A percentile compares a stretch with the other conserved stretches of the same genome.
These are phyloP conservation scores for Caenorhabditis virilis DNA, from an alignment of 2,888 invertebrate species.

Conservation along the genomic window DNA sequence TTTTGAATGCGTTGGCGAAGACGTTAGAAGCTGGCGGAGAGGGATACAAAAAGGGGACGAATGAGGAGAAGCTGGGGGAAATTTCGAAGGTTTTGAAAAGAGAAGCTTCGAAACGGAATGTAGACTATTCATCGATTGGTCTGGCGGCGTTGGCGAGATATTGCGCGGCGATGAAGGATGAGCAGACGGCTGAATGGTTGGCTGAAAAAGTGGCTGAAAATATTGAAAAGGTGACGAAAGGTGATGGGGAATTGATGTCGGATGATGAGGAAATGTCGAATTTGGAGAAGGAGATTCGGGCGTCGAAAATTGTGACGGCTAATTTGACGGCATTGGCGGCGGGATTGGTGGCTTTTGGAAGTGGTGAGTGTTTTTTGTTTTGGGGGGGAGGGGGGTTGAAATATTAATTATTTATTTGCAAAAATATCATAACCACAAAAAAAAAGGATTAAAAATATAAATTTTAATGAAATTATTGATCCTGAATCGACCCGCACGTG, in stretches of 20 bases:
- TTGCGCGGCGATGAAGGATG: slow-evolving; percentile 18
- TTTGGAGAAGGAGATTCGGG: slow-evolving; percentile 40
- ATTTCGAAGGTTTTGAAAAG: slow-evolving; percentile 30
- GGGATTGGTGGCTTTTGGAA: slow-evolving; percentile 26
- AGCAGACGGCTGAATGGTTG: slow-evolving; percentile 42
- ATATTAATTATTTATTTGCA: too few species aligned
- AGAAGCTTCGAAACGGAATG: slow-evolving; percentile 42
- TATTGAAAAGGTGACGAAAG: slow-evolving; percentile 17
- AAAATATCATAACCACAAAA: too few species aligned
- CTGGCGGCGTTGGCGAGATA: slow-evolving; percentile 33
- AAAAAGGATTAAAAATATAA: too few species aligned
- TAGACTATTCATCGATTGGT: slow-evolving; percentile 34
- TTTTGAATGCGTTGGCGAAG: slow-evolving; percentile 40
- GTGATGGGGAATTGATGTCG: slow-evolving; percentile 16
- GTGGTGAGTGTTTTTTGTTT: too few species aligned
- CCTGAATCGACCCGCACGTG: too few species aligned
- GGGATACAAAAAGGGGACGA: slow-evolving; percentile 15
- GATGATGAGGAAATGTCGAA: slow-evolving; percentile 42
- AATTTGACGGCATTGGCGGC: slow-evolving; percentile 35
- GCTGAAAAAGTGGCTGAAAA: slow-evolving; percentile 19
- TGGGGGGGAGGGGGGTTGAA: too few species aligned
- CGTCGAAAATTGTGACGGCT: slow-evolving; percentile 22
- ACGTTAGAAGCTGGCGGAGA: slow-evolving; percentile 26
- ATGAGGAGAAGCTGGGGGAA: slow-evolving; percentile 14
- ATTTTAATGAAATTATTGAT: too few species aligned